These are phyloP conservation scores for Arenicola marina DNA, from an alignment of 2,888 invertebrate species.

Conservation along the genomic window DNA sequence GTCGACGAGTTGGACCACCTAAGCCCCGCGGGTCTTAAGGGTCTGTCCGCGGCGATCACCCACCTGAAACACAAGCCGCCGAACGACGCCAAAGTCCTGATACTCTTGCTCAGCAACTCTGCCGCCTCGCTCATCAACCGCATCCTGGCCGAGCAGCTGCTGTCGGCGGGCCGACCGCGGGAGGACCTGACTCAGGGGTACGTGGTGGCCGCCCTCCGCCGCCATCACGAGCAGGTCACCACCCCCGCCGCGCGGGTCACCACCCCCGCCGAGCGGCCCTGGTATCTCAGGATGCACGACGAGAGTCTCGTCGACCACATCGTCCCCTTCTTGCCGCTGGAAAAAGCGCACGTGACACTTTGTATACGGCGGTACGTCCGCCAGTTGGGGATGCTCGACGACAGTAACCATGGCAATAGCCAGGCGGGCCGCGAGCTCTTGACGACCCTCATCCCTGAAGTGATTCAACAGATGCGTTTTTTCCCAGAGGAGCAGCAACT, in stretches of 20 bases:
- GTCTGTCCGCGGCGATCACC: conserved; percentile 35
- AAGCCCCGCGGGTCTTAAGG: conserved; percentile 34
- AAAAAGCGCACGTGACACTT: conserved; percentile 42
- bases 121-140: conserved; percentile 19
- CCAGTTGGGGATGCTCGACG: conserved; percentile 17
- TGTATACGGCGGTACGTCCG: conserved; percentile 44
- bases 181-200: conserved; percentile 10
- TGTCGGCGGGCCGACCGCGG: conserved; percentile 6
- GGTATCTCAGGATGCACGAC: conserved; percentile 38
- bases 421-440: too few species aligned
- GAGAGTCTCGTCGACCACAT: conserved; percentile 38
- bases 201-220: conserved; percentile 7
- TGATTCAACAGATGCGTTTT: conserved; percentile 44
- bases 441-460: not conserved
- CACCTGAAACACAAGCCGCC: conserved; percentile 33
- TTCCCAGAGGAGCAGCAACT: conserved; percentile 33
- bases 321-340: conserved; percentile 52
- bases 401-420: too few species aligned
- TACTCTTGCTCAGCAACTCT: conserved; percentile 29
- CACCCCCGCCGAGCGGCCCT: conserved; percentile 13
- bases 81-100: conserved; percentile 21
- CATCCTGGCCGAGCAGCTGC: conserved; percentile 6
- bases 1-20: conserved; percentile 56
- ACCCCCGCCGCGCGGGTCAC: too few species aligned
- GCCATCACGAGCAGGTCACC: not conserved